Conservation (phyloP, 2,797 vertebrate species). For the Sebastes miniatus region DNA sequence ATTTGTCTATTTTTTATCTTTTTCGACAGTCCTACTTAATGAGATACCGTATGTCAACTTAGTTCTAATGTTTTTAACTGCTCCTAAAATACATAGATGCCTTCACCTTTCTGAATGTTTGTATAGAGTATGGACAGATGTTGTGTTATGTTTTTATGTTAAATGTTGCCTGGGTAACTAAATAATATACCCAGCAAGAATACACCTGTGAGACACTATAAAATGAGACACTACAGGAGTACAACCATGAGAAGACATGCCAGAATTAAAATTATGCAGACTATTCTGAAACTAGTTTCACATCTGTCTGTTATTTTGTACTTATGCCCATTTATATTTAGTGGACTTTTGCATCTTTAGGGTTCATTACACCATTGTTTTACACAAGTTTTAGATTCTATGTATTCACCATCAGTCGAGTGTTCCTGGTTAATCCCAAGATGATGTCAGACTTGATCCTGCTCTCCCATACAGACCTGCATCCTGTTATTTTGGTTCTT, state of each 20-base stretch:
- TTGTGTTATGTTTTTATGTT: constrained; percentile 42
- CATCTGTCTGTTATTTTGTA: constrained; percentile 34
- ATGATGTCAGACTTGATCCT: constrained; percentile 80
- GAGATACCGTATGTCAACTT: constrained; percentile 62
- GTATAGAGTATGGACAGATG: constrained; percentile 57
- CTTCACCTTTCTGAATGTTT: constrained; percentile 70
- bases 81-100: constrained; percentile 66
- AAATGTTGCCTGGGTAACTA: constrained; percentile 43
- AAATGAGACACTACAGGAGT: constrained; percentile 52
- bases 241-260: constrained; percentile 51
- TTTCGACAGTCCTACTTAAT: constrained; percentile 59
- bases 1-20: constrained; percentile 62
- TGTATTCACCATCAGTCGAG: constrained; percentile 62
- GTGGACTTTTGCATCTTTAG: constrained; percentile 47
- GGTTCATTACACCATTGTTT: constrained; percentile 50
- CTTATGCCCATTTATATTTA: constrained; percentile 44
- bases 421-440: constrained; percentile 78
- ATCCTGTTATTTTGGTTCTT: constrained; percentile 73
- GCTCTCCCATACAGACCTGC: constrained; percentile 71
- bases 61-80: constrained; percentile 67
- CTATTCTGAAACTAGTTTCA: constrained; percentile 35
- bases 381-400: constrained; percentile 48
- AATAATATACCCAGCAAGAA: constrained; percentile 55
- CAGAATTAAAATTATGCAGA: constrained; percentile 51
- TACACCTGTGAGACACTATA: constrained; percentile 50